phyloP scores from a whole-genome alignment of 2,113 vertebrate species.

The Dryoscopus gambensis region DNA sequence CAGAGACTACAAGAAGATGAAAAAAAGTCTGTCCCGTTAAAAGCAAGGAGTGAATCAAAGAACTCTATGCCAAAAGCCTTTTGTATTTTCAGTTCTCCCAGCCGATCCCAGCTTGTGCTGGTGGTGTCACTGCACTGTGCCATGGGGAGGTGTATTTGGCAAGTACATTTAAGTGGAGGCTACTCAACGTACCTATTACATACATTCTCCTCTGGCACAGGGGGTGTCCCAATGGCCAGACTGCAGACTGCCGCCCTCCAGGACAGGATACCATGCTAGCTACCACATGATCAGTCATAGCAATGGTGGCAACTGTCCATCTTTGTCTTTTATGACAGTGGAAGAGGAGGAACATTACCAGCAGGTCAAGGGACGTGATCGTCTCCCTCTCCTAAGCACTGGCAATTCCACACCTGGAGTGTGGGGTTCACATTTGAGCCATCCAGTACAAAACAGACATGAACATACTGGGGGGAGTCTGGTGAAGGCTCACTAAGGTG shows the following conservation, averaged over 20 bases:
- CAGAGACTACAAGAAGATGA: neutral
- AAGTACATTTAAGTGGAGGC: accelerated
- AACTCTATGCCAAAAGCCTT: neutral
- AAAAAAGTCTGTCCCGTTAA: neutral
- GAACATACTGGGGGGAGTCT: neutral
- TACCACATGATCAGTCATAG: neutral
- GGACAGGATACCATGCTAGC: neutral
- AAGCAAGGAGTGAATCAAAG: neutral
- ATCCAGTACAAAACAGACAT: neutral
- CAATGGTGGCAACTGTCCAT: neutral
- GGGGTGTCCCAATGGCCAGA: neutral
- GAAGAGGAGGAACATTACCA: neutral
- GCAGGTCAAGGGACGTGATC: neutral
- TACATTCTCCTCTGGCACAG: neutral
- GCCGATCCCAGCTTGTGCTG: neutral
- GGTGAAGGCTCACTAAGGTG: neutral
- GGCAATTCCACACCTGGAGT: neutral
- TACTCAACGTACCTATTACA: neutral
- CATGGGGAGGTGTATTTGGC: neutral
- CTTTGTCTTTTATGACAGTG: neutral
- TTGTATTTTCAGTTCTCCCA: neutral
- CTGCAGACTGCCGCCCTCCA: neutral
- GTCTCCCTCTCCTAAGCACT: neutral
- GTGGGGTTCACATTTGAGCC: neutral
- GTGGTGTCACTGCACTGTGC: neutral